Evolutionary conservation across 2,888 invertebrate species (phyloP).

Genomic region (Cyaniris semiargus): DNA sequence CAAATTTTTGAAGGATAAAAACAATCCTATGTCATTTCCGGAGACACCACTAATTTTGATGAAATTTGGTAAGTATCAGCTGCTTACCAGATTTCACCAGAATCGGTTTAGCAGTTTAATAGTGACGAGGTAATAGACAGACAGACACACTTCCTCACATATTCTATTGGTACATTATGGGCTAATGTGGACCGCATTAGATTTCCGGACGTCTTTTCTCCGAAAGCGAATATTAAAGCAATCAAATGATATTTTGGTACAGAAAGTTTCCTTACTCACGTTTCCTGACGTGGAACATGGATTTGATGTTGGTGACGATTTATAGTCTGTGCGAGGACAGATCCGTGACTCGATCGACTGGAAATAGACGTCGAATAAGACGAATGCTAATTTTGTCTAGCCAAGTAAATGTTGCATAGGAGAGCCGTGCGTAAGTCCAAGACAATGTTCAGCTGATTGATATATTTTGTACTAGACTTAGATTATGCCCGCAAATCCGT

Average conservation of each 20-base stretch:
- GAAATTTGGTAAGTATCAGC: too few relatives aligned
- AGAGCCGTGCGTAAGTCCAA: neutral
- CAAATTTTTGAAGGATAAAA: too few relatives aligned
- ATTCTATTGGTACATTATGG: neutral
- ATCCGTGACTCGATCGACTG: conserved; percentile 24
- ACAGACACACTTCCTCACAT: too few relatives aligned
- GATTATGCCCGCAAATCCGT: too few relatives aligned
- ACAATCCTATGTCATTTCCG: too few relatives aligned
- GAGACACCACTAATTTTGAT: too few relatives aligned
- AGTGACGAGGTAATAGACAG: too few relatives aligned
- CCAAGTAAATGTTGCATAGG: conserved; percentile 11
- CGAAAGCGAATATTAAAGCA: conserved; percentile 18
- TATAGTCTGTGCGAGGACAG: conserved; percentile 1
- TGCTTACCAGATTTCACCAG: too few relatives aligned
- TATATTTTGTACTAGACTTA: too few relatives aligned
- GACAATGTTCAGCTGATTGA: neutral
- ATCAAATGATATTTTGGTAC: neutral
- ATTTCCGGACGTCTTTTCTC: neutral
- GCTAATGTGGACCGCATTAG: neutral
- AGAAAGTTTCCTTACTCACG: neutral
- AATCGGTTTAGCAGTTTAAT: too few relatives aligned
- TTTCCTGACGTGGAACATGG: conserved; percentile 22
- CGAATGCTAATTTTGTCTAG: conserved; percentile 25
- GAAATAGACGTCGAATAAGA: conserved; percentile 30
- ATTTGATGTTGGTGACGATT: neutral